Percentiles rank a stretch among this genome's conserved stretches.
Evolutionary conservation across 2,113 vertebrate genomes (phyloP).

Genomic region (Dryoscopus gambensis): DNA sequence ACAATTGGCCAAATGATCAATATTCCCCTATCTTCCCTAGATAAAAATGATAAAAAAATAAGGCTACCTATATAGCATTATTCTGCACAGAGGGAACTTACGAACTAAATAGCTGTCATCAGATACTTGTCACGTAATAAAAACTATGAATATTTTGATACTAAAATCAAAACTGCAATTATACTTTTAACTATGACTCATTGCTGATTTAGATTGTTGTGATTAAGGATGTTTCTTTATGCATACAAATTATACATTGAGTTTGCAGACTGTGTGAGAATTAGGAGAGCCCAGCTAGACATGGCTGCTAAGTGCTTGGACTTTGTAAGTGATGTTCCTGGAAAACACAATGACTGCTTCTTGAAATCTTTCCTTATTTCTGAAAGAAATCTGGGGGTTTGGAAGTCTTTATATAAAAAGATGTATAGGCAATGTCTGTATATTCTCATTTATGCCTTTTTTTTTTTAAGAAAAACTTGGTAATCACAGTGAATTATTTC

Average conservation of each 20-base stretch:
- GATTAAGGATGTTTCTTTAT: constrained; percentile 34
- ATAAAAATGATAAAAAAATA: not conserved
- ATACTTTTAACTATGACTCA: constrained; percentile 52
- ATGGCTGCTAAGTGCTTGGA: not conserved
- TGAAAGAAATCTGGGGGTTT: not conserved
- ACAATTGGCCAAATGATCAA: not conserved
- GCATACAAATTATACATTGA: constrained; percentile 39
- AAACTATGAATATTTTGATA: constrained; percentile 50
- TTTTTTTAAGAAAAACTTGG: not conserved
- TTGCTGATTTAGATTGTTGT: constrained; percentile 48
- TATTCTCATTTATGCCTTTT: not conserved
- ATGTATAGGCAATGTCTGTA: not conserved
- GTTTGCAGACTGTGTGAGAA: not conserved
- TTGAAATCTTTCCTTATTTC: not conserved
- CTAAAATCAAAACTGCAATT: constrained; percentile 56
- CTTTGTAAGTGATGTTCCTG: not conserved
- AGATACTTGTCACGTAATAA: constrained; percentile 21
- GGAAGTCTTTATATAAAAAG: not conserved
- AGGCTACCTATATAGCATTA: not conserved
- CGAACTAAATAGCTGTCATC: not conserved
- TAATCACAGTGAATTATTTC: constrained; percentile 9
- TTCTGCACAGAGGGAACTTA: not conserved
- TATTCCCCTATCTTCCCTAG: not conserved
- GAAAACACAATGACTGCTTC: not conserved
- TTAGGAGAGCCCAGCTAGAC: not conserved